A percentile compares a stretch with the other conserved stretches of the same genome.
phyloP scores from a whole-genome alignment of 2,113 vertebrate genomes.

The Ginglymostoma cirratum region DNA sequence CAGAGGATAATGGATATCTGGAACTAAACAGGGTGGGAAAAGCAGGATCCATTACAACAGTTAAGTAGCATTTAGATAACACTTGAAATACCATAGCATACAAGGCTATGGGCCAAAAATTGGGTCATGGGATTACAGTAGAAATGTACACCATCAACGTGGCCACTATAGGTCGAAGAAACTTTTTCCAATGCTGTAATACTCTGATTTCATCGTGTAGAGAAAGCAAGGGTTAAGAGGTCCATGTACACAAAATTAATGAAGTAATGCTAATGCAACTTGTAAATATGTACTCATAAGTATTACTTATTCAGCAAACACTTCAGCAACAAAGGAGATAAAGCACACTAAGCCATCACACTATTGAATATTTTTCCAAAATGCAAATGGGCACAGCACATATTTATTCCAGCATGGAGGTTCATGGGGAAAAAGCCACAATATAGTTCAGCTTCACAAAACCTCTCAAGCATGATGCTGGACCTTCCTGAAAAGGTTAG shows the following conservation, averaged over 20 bases:
- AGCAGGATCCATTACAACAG: too few species aligned
- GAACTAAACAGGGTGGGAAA: too few species aligned
- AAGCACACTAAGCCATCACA: neutral
- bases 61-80: too few species aligned
- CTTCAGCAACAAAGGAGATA: neutral
- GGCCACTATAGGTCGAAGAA: too few species aligned
- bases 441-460: neutral
- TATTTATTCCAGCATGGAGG: neutral
- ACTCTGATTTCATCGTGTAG: neutral
- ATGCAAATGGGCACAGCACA: neutral
- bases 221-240: neutral
- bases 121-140: too few species aligned
- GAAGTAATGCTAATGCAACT: neutral
- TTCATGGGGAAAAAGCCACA: neutral
- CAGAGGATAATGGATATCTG: too few species aligned
- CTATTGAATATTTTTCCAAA: neutral
- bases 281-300: neutral
- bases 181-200: too few species aligned
- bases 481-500: neutral
- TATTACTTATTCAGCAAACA: neutral
- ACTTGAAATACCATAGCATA: too few species aligned
- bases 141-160: too few species aligned
- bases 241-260: neutral
- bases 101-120: too few species aligned
- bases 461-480: neutral